Evolutionary conservation across 2,888 invertebrate genomes (phyloP).

Genomic region (Sturmia bella): DNA sequence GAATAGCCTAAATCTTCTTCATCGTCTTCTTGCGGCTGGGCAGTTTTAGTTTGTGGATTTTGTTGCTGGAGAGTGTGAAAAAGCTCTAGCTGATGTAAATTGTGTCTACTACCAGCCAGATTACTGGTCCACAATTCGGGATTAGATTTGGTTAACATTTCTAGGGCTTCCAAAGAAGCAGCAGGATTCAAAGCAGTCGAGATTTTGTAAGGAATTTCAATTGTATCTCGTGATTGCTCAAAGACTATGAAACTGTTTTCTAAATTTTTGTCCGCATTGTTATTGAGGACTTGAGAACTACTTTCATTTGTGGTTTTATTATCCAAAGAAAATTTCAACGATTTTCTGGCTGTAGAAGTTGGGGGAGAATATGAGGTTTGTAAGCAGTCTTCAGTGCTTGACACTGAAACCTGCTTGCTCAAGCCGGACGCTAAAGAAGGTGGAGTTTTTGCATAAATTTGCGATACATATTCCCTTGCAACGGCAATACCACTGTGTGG

Average conservation of each 20-base stretch:
- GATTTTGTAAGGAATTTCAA: background rate
- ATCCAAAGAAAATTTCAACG: constrained; percentile 11
- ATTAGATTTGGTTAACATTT: constrained; percentile 76
- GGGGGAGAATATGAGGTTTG: too few relatives aligned
- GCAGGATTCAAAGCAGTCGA: constrained; percentile 75
- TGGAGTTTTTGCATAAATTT: background rate
- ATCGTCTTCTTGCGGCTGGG: constrained; percentile 70
- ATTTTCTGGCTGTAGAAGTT: background rate
- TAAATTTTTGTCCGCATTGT: constrained; percentile 7
- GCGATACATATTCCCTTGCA: too few relatives aligned
- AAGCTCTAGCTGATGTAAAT: constrained; percentile 73
- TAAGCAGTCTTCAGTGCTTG: too few relatives aligned
- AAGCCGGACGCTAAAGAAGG: background rate
- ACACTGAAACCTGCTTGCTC: too few relatives aligned
- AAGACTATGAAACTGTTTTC: constrained; percentile 41
- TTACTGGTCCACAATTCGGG: constrained; percentile 75
- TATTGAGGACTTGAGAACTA: background rate
- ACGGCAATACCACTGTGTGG: too few relatives aligned
- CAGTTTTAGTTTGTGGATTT: background rate
- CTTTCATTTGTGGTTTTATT: background rate
- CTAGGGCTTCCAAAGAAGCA: constrained; percentile 77
- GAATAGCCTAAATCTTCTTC: constrained; percentile 78
- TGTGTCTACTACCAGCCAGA: constrained; percentile 71
- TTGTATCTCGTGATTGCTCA: background rate
- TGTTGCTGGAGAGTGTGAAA: constrained; percentile 70